These are phyloP conservation scores for Diorhabda carinulata DNA, from an alignment of 1,140 invertebrate genomes.

Conservation along the genomic window DNA sequence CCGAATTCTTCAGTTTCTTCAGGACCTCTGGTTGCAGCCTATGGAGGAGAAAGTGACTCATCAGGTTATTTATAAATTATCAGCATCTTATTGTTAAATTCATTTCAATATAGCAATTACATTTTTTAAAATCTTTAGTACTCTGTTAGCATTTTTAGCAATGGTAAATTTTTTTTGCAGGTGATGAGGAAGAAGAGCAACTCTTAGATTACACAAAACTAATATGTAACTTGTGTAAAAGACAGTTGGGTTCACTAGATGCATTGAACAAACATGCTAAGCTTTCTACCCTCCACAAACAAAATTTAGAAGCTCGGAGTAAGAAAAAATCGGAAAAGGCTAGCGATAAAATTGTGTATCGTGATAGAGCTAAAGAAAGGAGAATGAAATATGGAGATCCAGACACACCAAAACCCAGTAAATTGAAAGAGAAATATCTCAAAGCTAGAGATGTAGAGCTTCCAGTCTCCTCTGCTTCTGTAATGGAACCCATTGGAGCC, in stretches of 20 bases:
- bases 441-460: conserved; percentile 46
- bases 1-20: conserved; percentile 20
- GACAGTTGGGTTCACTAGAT: conserved; percentile 88
- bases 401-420: conserved; percentile 69
- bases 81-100: too few species aligned
- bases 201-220: conserved; percentile 53
- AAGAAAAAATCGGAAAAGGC: conserved; percentile 37
- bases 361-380: conserved; percentile 94
- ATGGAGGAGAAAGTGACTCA: conserved; percentile 64
- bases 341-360: conserved; percentile 55
- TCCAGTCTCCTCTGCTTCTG: conserved; percentile 40
- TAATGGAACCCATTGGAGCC: conserved; percentile 65
- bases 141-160: neutral
- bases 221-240: conserved; percentile 92
- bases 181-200: conserved; percentile 54
- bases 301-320: conserved; percentile 68
- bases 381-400: conserved; percentile 90
- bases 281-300: conserved; percentile 92
- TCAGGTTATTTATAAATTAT: conserved; percentile 41
- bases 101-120: too few species aligned
- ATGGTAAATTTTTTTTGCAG: conserved; percentile 6
- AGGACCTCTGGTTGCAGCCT: conserved; percentile 67
- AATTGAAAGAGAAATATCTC: conserved; percentile 60
- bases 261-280: conserved; percentile 87
- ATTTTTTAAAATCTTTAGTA: too few species aligned